Evolutionary conservation across 64 coral and sea anemone species (phyloP), one percentile per base, ranked within the genome.

Genomic region (Catalaphyllia jardinei): DNA sequence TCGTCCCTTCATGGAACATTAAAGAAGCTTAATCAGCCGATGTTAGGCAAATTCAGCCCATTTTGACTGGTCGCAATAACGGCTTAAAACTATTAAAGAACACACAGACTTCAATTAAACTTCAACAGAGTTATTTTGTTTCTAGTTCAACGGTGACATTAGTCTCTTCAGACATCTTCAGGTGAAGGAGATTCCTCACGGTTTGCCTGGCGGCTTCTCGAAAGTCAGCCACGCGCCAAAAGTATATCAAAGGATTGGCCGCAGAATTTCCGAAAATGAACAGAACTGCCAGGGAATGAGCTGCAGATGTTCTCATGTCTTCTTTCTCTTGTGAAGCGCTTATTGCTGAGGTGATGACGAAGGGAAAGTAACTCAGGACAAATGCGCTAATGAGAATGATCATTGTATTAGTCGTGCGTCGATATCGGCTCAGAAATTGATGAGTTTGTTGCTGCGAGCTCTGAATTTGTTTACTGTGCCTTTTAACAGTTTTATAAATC

Each of bases 371-470:
- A 29, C 81, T 85, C 16, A 31, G 19, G 12, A 22, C 81, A 85
- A 85, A 85, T 1, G 81, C 81, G 19, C 20, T 30, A 6, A 85
- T 60, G n/a, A 85, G 81, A 85, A 85, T 24, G 20, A 85, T 51
- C 81, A 85, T 85, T 13, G 81, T 85, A 10, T 71, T 85, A 71
- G 81, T 71, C 4, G 62, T 52, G 20, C 81, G 62, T n/a, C 81
- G 62, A 71, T 67, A 85, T 38, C 81, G 33, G 24, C 9, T n/a
- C 60, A 85, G 49, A 17, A 22, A 22, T 71, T 71, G 65, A 24
- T 14, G 19, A 15, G 10, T n/a, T 18, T 22, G 20, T 29, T 39
- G 42, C 9, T 35, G 35, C 24, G 19, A n/a, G 7, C 71, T 18
- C 15, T 51, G 62, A 27, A 85, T 71, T 22, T 71, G 33, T 39